Percentiles rank a stretch among this genome's conserved stretches.
These are phyloP conservation scores for Pseudoatta argentina DNA, from an alignment of 1,140 invertebrate species.

Conservation along the genomic window DNA sequence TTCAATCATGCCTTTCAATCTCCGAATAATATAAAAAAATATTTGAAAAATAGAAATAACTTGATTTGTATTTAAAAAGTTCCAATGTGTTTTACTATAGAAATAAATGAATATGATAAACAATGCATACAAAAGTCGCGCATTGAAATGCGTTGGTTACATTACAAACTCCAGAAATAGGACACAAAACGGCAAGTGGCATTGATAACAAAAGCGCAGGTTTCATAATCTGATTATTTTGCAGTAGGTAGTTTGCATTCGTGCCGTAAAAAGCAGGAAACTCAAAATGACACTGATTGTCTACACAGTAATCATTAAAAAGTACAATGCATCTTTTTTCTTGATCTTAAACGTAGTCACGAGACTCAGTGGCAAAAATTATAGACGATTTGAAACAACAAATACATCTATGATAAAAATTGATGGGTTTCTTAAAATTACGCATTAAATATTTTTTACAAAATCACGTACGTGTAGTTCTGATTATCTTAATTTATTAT, in stretches of 20 bases:
- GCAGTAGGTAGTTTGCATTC: conserved; percentile 9
- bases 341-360: not conserved
- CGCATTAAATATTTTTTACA: not conserved
- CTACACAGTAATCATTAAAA: not conserved
- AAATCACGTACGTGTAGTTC: not conserved
- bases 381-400: not conserved
- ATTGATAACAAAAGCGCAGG: conserved; percentile 32
- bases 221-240: conserved; percentile 50
- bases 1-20: not conserved
- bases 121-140: not conserved
- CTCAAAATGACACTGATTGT: conserved; percentile 41
- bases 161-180: conserved; percentile 20
- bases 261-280: conserved; percentile 44
- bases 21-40: not conserved
- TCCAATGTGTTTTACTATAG: too few species aligned
- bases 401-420: not conserved
- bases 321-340: conserved; percentile 1
- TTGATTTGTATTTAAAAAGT: not conserved
- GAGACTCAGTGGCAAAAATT: not conserved
- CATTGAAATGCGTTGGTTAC: not conserved
- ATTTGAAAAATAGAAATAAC: not conserved
- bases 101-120: conserved; percentile 4
- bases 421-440: conserved; percentile 14
- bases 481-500: not conserved
- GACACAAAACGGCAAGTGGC: conserved; percentile 16